A percentile compares a stretch with the other conserved stretches of the same genome.
Conservation (phyloP, 2,113 vertebrate species). For the Tragelaphus imberbis region DNA sequence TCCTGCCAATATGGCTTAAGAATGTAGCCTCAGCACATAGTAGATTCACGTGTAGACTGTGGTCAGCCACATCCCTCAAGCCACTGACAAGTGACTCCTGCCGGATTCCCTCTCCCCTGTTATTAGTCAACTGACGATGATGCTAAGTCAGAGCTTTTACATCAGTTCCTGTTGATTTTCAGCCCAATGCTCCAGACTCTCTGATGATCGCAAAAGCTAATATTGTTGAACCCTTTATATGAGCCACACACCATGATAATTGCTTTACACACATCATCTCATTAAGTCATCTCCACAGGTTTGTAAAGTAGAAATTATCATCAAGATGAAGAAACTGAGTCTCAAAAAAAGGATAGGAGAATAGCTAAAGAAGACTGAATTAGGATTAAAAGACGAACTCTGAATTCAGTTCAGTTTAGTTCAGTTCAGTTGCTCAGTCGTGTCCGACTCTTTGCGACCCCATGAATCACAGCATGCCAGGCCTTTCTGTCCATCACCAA, state of each 20-base stretch:
- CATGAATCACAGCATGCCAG: no score
- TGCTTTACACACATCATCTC: background rate
- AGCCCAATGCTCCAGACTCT: background rate
- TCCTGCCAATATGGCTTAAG: no score
- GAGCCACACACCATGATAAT: background rate
- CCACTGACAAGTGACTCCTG: background rate
- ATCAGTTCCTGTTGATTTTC: background rate
- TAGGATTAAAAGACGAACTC: background rate
- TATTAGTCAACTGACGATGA: background rate
- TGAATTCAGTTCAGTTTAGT: background rate
- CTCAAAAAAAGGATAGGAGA: background rate
- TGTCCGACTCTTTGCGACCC: no score
- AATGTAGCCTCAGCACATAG: accelerated
- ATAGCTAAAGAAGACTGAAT: background rate
- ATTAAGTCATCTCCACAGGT: background rate
- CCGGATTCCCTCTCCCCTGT: background rate
- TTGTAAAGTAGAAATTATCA: background rate
- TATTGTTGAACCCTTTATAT: background rate
- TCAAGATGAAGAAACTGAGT: background rate
- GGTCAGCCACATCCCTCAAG: background rate
- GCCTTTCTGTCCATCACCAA: no score
- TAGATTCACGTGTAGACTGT: background rate
- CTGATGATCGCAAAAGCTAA: background rate
- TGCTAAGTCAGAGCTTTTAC: background rate
- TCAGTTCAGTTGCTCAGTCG: no score